A percentile compares a stretch with the other conserved stretches of the same genome.
Evolutionary conservation across 2,113 vertebrate species (phyloP).

Genomic region (Emydura subglobosa): DNA sequence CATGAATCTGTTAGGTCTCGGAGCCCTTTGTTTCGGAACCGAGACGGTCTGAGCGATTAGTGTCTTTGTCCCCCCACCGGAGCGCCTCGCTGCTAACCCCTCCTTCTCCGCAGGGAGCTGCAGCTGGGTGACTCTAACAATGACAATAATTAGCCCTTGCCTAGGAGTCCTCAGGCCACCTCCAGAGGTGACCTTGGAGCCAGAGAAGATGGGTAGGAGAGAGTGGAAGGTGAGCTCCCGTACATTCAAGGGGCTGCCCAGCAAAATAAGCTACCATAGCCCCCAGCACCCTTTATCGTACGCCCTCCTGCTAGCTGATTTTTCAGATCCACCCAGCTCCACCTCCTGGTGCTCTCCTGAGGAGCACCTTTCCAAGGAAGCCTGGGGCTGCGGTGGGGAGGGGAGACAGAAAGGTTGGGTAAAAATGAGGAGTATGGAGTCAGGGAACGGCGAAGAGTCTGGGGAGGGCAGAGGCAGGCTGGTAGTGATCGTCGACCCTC

Average conservation of each 20-base stretch:
- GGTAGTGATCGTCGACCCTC: neutral
- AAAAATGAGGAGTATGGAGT: neutral
- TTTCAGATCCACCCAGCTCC: conserved; percentile 52
- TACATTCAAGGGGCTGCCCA: conserved; percentile 24
- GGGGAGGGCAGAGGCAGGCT: neutral
- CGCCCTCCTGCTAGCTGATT: neutral
- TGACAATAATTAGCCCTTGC: conserved; percentile 6
- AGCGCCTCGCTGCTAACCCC: conserved; percentile 39
- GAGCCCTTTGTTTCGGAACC: conserved; percentile 30
- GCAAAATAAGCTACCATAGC: conserved; percentile 22
- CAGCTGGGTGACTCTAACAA: conserved; percentile 26
- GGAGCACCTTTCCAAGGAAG: neutral
- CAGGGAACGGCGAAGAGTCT: neutral
- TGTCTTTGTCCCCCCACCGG: conserved; percentile 45
- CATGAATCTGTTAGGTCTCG: conserved; percentile 20
- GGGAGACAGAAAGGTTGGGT: neutral
- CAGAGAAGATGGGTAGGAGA: conserved; percentile 8
- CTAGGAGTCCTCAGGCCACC: conserved; percentile 17
- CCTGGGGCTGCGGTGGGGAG: neutral
- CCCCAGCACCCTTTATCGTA: neutral
- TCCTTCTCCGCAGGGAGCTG: conserved; percentile 32
- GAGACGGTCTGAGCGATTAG: conserved; percentile 29
- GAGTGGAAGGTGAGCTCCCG: neutral
- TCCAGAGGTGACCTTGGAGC: neutral
- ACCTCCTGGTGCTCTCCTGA: conserved; percentile 16